Evolutionary conservation across 2,888 invertebrate genomes (phyloP).

Genomic region (Imbricaverruca yamaguchii): DNA sequence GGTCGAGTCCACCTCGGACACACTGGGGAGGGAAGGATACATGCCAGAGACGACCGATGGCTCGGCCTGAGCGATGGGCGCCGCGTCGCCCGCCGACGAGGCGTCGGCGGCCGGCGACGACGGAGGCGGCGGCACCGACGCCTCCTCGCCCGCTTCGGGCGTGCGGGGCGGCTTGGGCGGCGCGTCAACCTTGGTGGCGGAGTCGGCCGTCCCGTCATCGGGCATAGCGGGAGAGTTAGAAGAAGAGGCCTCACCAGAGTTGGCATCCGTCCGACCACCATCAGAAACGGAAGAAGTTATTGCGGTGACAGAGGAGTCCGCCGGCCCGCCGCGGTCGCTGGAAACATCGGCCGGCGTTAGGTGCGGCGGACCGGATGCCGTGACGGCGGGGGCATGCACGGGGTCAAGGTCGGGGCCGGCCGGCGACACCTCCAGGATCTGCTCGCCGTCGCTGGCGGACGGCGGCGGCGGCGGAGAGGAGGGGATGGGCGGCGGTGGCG

Average conservation of each 20-base stretch:
- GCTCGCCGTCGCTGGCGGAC: neutral
- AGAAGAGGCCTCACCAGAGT: neutral
- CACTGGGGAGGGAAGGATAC: conserved; percentile 23
- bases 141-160: conserved; percentile 11
- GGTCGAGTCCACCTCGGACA: neutral
- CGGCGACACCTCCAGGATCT: conserved; percentile 17
- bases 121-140: neutral
- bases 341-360: neutral
- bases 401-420: neutral
- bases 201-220: neutral
- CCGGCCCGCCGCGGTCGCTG: neutral
- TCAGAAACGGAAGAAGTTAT: neutral
- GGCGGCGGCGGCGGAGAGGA: neutral
- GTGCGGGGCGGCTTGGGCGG: conserved; percentile 17
- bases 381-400: neutral
- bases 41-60: neutral
- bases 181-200: conserved; percentile 2
- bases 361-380: neutral
- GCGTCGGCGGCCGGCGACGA: neutral
- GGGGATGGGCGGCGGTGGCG: conserved; percentile 3
- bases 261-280: neutral
- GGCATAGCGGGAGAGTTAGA: neutral
- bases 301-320: neutral
- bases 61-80: conserved; percentile 17
- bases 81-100: conserved; percentile 9